Conservation (phyloP, 2,888 invertebrate species). For the Lamellibrachia satsuma region DNA sequence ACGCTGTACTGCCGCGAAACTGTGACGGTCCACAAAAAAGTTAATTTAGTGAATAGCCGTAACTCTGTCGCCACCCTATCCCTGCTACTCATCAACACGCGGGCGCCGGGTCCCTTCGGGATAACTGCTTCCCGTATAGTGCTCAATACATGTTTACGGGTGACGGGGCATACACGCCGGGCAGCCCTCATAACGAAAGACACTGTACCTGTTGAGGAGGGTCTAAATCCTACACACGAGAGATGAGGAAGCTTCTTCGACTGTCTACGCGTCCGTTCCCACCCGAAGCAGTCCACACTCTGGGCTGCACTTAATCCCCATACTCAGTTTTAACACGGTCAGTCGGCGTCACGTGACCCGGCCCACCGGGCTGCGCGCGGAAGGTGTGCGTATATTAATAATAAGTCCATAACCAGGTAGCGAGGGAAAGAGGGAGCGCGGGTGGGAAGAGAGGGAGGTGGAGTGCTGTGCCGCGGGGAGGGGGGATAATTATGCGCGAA, state of each 20-base stretch:
- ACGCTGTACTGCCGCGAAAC: background rate
- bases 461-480: background rate
- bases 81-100: background rate
- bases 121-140: background rate
- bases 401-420: constrained; percentile 11
- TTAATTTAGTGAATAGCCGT: background rate
- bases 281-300: constrained; percentile 13
- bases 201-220: background rate
- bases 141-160: background rate
- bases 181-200: background rate
- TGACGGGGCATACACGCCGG: background rate
- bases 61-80: background rate
- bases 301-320: background rate
- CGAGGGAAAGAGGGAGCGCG: background rate
- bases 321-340: constrained; percentile 9
- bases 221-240: constrained; percentile 10
- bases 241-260: constrained; percentile 2
- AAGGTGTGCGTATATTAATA: background rate
- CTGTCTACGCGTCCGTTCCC: constrained; percentile 6
- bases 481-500: background rate
- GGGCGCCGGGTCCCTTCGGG: background rate
- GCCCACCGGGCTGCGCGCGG: background rate
- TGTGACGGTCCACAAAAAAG: background rate
- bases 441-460: background rate
- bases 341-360: background rate